A percentile compares a stretch with the other conserved stretches of the same genome.
phyloP scores from a whole-genome alignment of 1,140 invertebrate genomes.

The Drosophila equinoxialis region DNA sequence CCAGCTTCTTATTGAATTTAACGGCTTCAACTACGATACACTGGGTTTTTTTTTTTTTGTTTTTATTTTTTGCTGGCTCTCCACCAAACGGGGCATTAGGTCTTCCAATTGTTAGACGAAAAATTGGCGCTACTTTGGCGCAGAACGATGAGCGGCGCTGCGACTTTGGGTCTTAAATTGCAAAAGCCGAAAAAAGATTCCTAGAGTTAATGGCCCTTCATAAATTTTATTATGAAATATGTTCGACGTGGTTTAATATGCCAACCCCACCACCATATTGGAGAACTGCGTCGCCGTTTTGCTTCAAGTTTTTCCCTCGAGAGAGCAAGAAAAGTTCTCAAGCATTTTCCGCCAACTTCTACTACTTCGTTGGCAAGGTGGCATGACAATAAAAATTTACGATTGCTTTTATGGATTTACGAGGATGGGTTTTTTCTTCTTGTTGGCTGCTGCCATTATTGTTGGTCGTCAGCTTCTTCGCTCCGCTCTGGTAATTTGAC shows the following conservation, averaged over 20 bases:
- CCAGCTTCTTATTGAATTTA: conserved; percentile 75
- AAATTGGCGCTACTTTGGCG: conserved; percentile 76
- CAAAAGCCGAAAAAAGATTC: conserved; percentile 64
- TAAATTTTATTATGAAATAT: conserved; percentile 81
- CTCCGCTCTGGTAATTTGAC: conserved; percentile 65
- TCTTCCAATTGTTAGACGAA: conserved; percentile 79
- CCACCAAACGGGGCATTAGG: conserved; percentile 76
- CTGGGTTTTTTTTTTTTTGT: conserved; percentile 21
- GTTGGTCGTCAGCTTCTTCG: conserved; percentile 1
- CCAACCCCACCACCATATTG: conserved; percentile 51
- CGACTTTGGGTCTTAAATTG: conserved; percentile 59
- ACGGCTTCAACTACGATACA: conserved; percentile 47
- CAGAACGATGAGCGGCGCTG: conserved; percentile 19
- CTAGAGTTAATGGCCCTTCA: conserved; percentile 81
- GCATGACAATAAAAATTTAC: conserved; percentile 81
- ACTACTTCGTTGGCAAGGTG: conserved; percentile 41
- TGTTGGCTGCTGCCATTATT: conserved; percentile 2
- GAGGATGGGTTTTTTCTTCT: conserved; percentile 55
- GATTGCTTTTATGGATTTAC: conserved; percentile 81
- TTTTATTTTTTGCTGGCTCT: conserved; percentile 28
- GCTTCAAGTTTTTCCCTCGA: conserved; percentile 60
- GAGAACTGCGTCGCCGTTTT: conserved; percentile 35
- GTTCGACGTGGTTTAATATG: conserved; percentile 74
- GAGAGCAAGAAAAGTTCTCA: conserved; percentile 78
- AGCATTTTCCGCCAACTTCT: conserved; percentile 48